Evolutionary conservation across 2,888 invertebrate species (phyloP), one percentile per base, ranked within the genome.

Genomic region (Merodon equestris): DNA sequence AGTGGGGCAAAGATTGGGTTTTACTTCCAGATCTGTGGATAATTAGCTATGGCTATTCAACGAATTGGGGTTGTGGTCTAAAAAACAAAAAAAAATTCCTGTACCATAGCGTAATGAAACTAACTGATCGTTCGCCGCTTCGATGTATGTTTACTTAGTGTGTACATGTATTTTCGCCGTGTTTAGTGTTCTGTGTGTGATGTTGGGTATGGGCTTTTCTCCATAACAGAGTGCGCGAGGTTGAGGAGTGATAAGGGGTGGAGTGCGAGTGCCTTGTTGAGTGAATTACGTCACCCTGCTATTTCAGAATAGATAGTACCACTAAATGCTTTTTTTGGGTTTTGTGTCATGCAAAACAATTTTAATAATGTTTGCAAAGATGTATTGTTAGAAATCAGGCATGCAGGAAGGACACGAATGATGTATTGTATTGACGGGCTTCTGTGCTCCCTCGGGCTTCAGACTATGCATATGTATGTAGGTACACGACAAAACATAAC

Each of bases 301-400:
- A 87, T 86, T 86, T 87, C 83, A 85, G 84, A 85, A 85, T 82
- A 83, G 83, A 64, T 84, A 84, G 83, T 84, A 84, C 83, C 84
- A 86, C 84, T 86, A 1, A 50, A 50, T 19, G 40, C 27, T 67
- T 57, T 50, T 58, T 54, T 42, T 45, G 51, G 34, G 38, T 40
- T 47, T 53, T 40, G 38, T 70, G 53, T 61, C 60, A 58, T 45
- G 15, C 19, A 36, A 60, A 13, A 18, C 15, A 40, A 17, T 1
- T 56, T 42, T 42, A 10, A 42, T 12, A 38, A 38, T 1, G 5
- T 42, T 42, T 42, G 42, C 42, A 42, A 13, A 7, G n/a, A n/a
- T n/a, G n/a, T n/a, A n/a, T n/a, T n/a, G n/a, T n/a, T n/a, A n/a
- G n/a, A n/a, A n/a, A n/a, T n/a, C n/a, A n/a, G n/a, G n/a, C n/a